Base-by-base conservation (phyloP, 2,113 vertebrate species). In the Cryptotis parvus region DNA sequence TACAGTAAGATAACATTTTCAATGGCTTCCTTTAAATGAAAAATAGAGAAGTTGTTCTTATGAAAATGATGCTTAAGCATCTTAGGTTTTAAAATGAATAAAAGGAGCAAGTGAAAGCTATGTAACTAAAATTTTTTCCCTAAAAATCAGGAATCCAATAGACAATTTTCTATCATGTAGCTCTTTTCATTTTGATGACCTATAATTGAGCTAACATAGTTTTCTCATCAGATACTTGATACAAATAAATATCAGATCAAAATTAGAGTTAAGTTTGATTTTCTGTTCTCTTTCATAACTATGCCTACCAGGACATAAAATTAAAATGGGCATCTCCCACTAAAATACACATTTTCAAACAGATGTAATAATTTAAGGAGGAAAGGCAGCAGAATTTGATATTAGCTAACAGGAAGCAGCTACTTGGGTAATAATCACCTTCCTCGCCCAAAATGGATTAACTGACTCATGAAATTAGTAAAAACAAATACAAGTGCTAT, bases 341-440 rank as follows among this genome's bases (percentile, higher is more conserved):
- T 41, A 33, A 83, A 78, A 88, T 55, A 33, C 52, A 8, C 2
- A 52, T 4, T 31, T 65, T 86, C 43, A 91, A 78, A 86, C 14
- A 58, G 22, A 80, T 27, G 35, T 9, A 77, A 20, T 77, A 92
- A 90, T 87, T 89, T 35, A 82, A 86, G 87, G n/a, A 45, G 22
- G 12, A 84, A 45, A 90, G 37, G 43, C 20, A 63, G 41, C 14
- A 82, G 7, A 90, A 52, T 80, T 26, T 90, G n/a, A 41, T 45
- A 81, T 37, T 63, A n/a, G 9, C 31, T 3, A n/a, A 22, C 10
- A 65, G 39, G 58, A 11, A 58, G 15, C 4, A 73, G 7, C 12
- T 74, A 31, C n/a, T 92, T 90, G 78, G 55, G 61, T 20, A 55
- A 66, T 11, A 75, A 31, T 49, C 29, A 9, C 14, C 16, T 58